These are phyloP conservation scores for Incurvaria masculella DNA, from an alignment of 2,888 invertebrate species.

Conservation along the genomic window DNA sequence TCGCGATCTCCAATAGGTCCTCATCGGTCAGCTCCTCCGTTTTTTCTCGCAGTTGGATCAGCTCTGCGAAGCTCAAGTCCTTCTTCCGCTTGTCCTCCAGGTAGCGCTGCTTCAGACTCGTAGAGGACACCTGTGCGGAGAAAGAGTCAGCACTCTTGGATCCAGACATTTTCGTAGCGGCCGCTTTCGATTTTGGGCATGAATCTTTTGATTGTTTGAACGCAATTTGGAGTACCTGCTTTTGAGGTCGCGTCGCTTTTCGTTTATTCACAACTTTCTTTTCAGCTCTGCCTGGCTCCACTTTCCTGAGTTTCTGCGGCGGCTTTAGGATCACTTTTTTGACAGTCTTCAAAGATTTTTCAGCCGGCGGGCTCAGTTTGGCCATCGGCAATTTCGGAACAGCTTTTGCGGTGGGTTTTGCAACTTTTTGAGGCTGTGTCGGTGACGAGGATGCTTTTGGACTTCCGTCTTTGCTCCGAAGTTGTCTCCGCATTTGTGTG, in stretches of 20 bases:
- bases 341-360: conserved; percentile 12
- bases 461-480: conserved; percentile 17
- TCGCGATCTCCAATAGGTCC: conserved; percentile 40
- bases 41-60: conserved; percentile 29
- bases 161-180: not conserved
- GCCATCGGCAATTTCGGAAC: not conserved
- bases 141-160: no score
- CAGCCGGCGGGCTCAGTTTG: conserved; percentile 1
- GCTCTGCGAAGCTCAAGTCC: conserved; percentile 19
- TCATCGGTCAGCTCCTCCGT: conserved; percentile 31
- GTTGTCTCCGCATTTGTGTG: conserved; percentile 22
- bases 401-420: conserved; percentile 2
- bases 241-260: no score
- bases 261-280: no score
- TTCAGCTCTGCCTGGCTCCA: not conserved
- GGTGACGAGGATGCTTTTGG: conserved; percentile 16
- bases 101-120: not conserved
- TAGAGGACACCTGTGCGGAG: conserved; percentile 11
- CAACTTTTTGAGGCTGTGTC: conserved; percentile 16
- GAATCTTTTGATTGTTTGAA: no score
- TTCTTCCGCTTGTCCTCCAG: not conserved
- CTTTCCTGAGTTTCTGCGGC: not conserved
- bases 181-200: no score
- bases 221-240: no score
- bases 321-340: conserved; percentile 5